These are phyloP conservation scores for Bubo scandiacus DNA, from an alignment of 2,113 vertebrate genomes.

Conservation along the genomic window DNA sequence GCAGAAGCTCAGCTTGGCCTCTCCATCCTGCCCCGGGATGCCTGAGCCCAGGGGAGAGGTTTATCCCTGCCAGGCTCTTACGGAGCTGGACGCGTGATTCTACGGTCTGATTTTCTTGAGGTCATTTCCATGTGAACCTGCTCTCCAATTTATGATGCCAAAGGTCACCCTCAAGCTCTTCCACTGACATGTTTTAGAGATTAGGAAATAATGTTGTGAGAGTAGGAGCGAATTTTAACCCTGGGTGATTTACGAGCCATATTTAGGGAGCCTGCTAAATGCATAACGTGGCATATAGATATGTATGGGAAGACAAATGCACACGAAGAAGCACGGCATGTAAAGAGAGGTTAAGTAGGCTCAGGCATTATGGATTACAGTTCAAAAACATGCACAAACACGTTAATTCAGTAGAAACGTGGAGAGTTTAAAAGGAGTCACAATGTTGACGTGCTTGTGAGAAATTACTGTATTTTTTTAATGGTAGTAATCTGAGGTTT, in stretches of 20 bases:
- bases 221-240: conserved; percentile 20
- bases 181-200: conserved; percentile 38
- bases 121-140: conserved; percentile 21
- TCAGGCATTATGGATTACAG: neutral
- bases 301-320: neutral
- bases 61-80: neutral
- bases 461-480: neutral
- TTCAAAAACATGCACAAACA: neutral
- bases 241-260: neutral
- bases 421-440: neutral
- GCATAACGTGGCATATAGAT: neutral
- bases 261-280: neutral
- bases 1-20: neutral
- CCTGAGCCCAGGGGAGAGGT: neutral
- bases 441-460: neutral
- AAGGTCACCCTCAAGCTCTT: conserved; percentile 40
- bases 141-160: conserved; percentile 14
- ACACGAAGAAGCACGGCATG: neutral
- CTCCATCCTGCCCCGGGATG: neutral
- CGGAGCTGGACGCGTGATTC: neutral
- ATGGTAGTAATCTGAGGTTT: neutral
- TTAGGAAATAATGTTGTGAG: conserved; percentile 38
- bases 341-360: neutral
- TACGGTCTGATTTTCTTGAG: neutral
- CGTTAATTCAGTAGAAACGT: neutral